phyloP scores from a whole-genome alignment of 2,888 invertebrate genomes.

The Mechanitis messenoides region DNA sequence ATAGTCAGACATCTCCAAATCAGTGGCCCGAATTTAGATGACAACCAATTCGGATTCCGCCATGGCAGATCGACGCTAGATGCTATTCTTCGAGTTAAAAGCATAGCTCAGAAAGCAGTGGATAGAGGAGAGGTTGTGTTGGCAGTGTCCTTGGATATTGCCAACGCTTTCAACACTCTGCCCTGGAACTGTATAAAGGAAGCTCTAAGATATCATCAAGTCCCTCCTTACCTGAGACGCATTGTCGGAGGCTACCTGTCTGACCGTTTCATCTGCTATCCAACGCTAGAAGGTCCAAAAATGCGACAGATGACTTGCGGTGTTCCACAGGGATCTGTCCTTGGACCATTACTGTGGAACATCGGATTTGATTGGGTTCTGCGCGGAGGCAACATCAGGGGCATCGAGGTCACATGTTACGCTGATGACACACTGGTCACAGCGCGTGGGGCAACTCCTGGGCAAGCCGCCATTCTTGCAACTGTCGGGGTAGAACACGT shows the following conservation, averaged over 20 bases:
- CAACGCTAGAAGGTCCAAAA: not conserved
- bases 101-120: not conserved
- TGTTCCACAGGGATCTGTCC: not conserved
- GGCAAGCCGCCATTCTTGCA: constrained; percentile 15
- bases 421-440: constrained; percentile 28
- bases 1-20: constrained; percentile 9
- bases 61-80: constrained; percentile 19
- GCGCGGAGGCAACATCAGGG: constrained; percentile 10
- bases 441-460: constrained; percentile 15
- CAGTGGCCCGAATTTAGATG: constrained; percentile 9
- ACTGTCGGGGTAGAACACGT: constrained; percentile 10
- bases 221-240: not conserved
- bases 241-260: not conserved
- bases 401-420: constrained; percentile 20
- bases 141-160: not conserved
- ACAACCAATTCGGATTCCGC: constrained; percentile 9
- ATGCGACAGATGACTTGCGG: not conserved
- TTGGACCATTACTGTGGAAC: too few species aligned
- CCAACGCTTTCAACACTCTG: not conserved
- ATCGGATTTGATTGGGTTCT: not conserved
- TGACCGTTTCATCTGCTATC: not conserved
- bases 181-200: not conserved
- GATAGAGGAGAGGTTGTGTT: too few species aligned
- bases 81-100: constrained; percentile 7
- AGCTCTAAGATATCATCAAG: not conserved